A percentile compares a stretch with the other conserved stretches of the same genome.
These are phyloP conservation scores for Hipposideros larvatus DNA, from an alignment of 2,797 vertebrate genomes.

Conservation along the genomic window DNA sequence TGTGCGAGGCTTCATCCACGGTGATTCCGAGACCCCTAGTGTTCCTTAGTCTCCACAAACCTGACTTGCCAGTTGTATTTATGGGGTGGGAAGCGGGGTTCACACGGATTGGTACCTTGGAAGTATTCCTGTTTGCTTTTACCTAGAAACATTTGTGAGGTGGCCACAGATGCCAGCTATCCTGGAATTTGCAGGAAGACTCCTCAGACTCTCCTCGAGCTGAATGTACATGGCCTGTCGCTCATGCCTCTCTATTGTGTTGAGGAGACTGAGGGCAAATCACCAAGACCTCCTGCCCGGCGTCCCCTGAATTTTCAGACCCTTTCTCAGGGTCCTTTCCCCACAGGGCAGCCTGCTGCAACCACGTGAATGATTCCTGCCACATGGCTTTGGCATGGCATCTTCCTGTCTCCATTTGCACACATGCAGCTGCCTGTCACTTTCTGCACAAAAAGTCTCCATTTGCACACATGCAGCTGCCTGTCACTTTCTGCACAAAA, in stretches of 20 bases:
- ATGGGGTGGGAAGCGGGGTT: neutral
- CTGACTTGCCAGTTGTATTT: neutral
- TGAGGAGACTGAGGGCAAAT: neutral
- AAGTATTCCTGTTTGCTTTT: neutral
- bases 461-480: too few relatives aligned
- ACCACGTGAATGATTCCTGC: neutral
- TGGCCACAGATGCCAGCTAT: neutral
- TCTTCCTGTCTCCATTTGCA: neutral
- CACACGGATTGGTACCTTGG: neutral
- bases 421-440: too few relatives aligned
- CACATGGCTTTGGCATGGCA: neutral
- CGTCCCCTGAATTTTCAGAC: neutral
- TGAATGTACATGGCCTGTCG: too few relatives aligned
- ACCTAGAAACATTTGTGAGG: neutral
- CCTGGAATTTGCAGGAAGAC: neutral
- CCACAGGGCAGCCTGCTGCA: too few relatives aligned
- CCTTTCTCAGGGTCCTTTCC: neutral
- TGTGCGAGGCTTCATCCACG: fast-evolving
- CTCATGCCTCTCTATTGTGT: fast-evolving
- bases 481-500: neutral
- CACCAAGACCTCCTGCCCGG: neutral
- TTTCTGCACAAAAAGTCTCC: too few relatives aligned
- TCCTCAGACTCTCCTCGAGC: neutral
- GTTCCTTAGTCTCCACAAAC: too few relatives aligned
- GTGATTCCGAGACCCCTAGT: neutral